These are phyloP conservation scores for Periphyllus acericola DNA, from an alignment of 2,888 invertebrate genomes.

Conservation along the genomic window DNA sequence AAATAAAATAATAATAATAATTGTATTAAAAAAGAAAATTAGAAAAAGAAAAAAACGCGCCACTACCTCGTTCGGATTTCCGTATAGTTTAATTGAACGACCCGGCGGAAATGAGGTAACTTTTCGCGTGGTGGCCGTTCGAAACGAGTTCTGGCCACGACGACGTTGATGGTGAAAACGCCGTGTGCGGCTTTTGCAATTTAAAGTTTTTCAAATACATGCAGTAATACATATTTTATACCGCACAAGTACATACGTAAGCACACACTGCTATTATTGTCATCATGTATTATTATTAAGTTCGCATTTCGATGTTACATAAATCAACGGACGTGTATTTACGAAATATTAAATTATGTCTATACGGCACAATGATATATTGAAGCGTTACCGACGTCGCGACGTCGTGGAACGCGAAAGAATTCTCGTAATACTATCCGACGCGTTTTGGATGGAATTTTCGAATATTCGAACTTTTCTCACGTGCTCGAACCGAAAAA, in stretches of 20 bases:
- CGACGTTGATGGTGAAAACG: background rate
- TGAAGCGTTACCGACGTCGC: background rate
- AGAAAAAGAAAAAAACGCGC: background rate
- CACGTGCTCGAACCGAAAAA: no score
- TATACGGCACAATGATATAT: background rate
- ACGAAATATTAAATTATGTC: no score
- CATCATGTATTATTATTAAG: background rate
- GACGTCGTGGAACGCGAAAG: background rate
- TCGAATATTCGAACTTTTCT: no score
- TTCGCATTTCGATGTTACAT: background rate
- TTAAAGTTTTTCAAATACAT: no score
- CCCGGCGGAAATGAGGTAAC: background rate
- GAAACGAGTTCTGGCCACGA: background rate
- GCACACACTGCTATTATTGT: background rate
- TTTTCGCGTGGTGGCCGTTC: background rate
- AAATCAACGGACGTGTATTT: background rate
- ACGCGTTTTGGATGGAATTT: background rate
- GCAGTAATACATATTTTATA: no score
- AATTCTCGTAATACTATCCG: background rate
- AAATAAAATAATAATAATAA: background rate
- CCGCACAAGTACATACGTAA: background rate
- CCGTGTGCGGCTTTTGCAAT: no score
- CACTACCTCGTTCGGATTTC: background rate
- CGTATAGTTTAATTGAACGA: conserved; percentile 3
- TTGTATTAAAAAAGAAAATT: background rate